Evolutionary conservation across 2,797 vertebrate species (phyloP).

Genomic region (Urosaurus nigricauda): DNA sequence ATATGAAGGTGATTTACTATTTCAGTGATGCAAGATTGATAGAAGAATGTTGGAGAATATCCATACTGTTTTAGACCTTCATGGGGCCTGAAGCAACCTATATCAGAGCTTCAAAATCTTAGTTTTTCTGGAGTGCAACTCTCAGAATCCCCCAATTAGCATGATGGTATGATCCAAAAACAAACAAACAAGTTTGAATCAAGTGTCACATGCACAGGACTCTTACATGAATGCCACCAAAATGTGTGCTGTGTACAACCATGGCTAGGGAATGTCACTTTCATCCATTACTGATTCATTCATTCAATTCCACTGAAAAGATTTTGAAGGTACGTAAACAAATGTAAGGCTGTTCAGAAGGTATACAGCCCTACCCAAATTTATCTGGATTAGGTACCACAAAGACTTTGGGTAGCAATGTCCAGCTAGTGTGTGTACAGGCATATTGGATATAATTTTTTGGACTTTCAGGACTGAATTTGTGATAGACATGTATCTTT

Average conservation of each 20-base stretch:
- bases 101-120: no score
- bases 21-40: not conserved
- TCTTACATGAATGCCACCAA: not conserved
- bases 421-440: not conserved
- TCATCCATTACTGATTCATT: not conserved
- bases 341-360: conserved; percentile 13
- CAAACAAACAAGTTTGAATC: not conserved
- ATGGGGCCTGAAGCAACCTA: not conserved
- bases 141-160: no score
- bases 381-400: not conserved
- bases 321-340: conserved; percentile 37
- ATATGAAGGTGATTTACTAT: not conserved
- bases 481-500: conserved; percentile 46
- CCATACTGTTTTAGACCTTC: not conserved
- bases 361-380: not conserved
- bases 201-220: not conserved
- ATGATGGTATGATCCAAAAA: no score
- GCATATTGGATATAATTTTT: not conserved
- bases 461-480: conserved; percentile 32
- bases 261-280: not conserved
- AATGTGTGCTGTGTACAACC: not conserved
- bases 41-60: not conserved
- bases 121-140: no score
- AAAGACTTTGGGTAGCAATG: not conserved
- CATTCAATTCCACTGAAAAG: not conserved